Evolutionary conservation across 1,140 invertebrate species (phyloP), one percentile per base, ranked within the genome.

Genomic region (Lucilia sericata): DNA sequence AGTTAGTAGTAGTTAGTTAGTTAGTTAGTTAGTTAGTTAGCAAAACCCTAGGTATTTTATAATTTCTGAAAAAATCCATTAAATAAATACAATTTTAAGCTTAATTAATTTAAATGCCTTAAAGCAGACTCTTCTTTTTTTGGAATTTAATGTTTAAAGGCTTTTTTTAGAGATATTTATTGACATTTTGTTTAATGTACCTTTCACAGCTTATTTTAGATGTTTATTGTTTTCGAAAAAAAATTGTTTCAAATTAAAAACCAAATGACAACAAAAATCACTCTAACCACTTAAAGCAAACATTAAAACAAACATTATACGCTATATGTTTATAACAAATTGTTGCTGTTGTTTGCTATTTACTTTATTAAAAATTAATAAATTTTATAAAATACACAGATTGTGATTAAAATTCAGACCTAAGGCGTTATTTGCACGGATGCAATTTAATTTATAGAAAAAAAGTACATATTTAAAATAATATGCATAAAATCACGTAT

Each of bases 391-490:
- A 86, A 88, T 86, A 83, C 86, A 76, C 34, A 55, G 19, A 82
- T 85, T 85, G 74, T 85, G 84, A 82, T 82, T 83, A 85, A 85
- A 85, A 85, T 25, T 84, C 76, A 81, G 74, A 55, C 78, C 83
- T 82, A 81, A 51, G 83, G 83, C 78, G 47, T 81, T 84, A 84
- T 84, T 84, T 84, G 88, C 88, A 85, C 87, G 87, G 87, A 88
- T 89, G 88, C 88, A 88, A 86, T 88, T 88, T 89, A 88, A 89
- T 89, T 88, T 88, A 88, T 89, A 89, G 88, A 87, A 88, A 88
- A 65, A 55, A 49, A 75, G n/a, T 47, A 25, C 47, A 14, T 51
- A 65, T 65, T 25, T 30, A 12, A n/a, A 60, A 70, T 70, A 70
- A 70, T 21, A n/a, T 25, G 4, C 65, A 70, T 70, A 70, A 70